Base-by-base conservation (phyloP, 2,797 vertebrate species). In the Gallinago nigripennis region DNA sequence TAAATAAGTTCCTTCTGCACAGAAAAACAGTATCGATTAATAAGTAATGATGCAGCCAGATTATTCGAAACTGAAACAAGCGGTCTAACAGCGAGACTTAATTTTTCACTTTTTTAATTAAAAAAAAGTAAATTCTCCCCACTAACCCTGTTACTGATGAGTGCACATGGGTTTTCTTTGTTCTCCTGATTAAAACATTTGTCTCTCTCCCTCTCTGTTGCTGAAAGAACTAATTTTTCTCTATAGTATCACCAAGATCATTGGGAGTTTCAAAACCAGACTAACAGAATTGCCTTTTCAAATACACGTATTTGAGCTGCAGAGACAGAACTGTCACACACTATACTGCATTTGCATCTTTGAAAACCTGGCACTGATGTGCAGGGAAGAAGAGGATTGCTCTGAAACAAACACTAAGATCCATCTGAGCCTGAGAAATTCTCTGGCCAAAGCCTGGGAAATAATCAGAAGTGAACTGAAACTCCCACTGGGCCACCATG, bases 81-180 rank as follows among this genome's bases (percentile, higher is more conserved):
- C 27, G 15, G 70, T 90, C 73, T 83, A 96, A 88, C 18, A 65
- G 83, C 4, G 35, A 79, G 86, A 71, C 58, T 88, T 94, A 86
- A 69, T 54, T 92, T 95, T 96, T 95, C 90, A 93, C 48, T 69
- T 96, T 95, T 94, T 95, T 78, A 92, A 97, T 95, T 95, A 92
- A 95, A 96, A 91, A 94, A 75, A 88, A 65, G 77, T 69, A 94
- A 93, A 92, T 79, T 75, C 45, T 94, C 61, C 60, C 17, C 30
- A 90, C 60, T 90, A 84, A 61, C 75, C 39, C 41, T 65, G 69
- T 54, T 75, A 81, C 39, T 35, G 53, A 92, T 5, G 17, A 37
- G 19, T 51, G 76, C 25, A 65, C 28, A 39, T 7, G 20, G 17
- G 70, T 43, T 79, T 65, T 51, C 69, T 93, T 95, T 93, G 58